Evolutionary conservation across 2,888 invertebrate species (phyloP).

Genomic region (Drepanosiphum platanoidis): DNA sequence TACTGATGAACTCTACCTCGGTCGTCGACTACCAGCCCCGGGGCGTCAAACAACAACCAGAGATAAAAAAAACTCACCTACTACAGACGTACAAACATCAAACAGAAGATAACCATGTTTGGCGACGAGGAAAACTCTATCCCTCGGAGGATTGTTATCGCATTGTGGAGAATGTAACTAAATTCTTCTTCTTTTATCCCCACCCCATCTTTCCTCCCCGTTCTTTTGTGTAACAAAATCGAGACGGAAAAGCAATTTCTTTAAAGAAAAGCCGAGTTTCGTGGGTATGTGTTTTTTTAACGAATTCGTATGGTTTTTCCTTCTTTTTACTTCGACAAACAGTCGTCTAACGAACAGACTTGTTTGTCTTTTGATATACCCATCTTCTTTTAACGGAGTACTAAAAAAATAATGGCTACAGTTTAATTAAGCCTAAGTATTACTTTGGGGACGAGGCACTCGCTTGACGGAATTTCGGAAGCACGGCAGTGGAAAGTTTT

Average conservation of each 20-base stretch:
- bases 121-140: conserved; percentile 58
- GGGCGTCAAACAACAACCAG: conserved; percentile 26
- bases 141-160: conserved; percentile 61
- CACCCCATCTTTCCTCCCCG: neutral
- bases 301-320: conserved; percentile 53
- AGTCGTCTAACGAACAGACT: conserved; percentile 58
- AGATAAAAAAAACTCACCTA: conserved; percentile 46
- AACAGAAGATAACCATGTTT: conserved; percentile 61
- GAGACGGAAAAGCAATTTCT: conserved; percentile 60
- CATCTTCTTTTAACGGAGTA: conserved; percentile 9
- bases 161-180: conserved; percentile 61
- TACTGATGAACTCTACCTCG: conserved; percentile 31
- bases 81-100: conserved; percentile 54
- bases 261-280: conserved; percentile 52
- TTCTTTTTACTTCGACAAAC: conserved; percentile 54
- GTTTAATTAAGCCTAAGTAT: conserved; percentile 60
- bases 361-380: conserved; percentile 59
- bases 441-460: conserved; percentile 17
- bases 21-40: conserved; percentile 21
- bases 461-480: conserved; percentile 23
- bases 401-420: conserved; percentile 29
- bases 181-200: conserved; percentile 47
- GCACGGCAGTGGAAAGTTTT: conserved; percentile 41
- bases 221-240: conserved; percentile 61
- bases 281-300: conserved; percentile 44